Percentiles rank a stretch among this genome's conserved stretches.
phyloP scores from a whole-genome alignment of 1,140 invertebrate genomes.

The Platyscapa corneri region DNA sequence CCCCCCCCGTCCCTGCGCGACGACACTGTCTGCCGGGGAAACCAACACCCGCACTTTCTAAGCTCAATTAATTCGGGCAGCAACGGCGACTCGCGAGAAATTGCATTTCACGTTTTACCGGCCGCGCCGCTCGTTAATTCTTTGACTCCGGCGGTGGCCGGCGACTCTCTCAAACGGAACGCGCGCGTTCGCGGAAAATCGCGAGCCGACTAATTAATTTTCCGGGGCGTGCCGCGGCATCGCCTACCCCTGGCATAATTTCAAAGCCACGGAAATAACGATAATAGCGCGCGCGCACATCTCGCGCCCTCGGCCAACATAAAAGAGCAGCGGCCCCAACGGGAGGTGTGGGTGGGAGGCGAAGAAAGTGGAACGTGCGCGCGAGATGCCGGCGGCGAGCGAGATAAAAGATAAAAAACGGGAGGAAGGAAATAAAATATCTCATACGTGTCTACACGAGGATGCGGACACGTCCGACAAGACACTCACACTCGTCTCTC shows the following conservation, averaged over 20 bases:
- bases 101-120: background rate
- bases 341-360: background rate
- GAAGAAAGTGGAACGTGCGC: slow-evolving; percentile 14
- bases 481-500: background rate
- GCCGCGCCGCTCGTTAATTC: background rate
- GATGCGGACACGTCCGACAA: slow-evolving; percentile 14
- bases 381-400: background rate
- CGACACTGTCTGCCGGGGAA: background rate
- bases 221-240: too few species aligned
- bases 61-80: background rate
- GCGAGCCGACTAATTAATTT: background rate
- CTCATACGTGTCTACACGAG: slow-evolving; percentile 36
- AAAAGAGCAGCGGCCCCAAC: slow-evolving; percentile 13
- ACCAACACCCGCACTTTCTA: background rate
- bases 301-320: background rate
- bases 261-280: slow-evolving; percentile 25
- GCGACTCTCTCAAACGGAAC: too few species aligned
- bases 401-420: background rate
- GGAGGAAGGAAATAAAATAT: slow-evolving; percentile 30
- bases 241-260: background rate
- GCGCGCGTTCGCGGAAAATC: background rate
- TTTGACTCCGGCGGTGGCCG: too few species aligned
- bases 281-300: background rate
- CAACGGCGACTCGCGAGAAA: background rate
- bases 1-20: background rate